Conservation (phyloP, 2,797 vertebrate genomes). For the Micromesistius poutassou region DNA sequence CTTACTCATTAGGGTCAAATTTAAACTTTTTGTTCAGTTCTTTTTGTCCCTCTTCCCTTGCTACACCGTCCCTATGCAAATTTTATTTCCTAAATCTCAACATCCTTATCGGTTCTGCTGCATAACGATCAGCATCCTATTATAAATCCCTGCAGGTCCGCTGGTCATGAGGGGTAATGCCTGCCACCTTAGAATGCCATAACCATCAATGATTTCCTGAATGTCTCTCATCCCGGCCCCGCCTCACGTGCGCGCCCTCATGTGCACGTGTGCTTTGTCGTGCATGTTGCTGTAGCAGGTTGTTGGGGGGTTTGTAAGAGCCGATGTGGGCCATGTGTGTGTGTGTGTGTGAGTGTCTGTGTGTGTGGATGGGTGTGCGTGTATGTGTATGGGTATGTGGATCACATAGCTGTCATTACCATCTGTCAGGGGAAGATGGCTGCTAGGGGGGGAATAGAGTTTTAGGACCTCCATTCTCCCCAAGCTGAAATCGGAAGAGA, state of each 20-base stretch:
- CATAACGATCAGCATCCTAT: slow-evolving; percentile 42
- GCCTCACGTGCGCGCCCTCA: not conserved
- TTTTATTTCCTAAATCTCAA: slow-evolving; percentile 44
- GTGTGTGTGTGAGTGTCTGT: slow-evolving; percentile 7
- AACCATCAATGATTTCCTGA: slow-evolving; percentile 46
- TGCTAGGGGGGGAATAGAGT: slow-evolving; percentile 31
- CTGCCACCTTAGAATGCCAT: slow-evolving; percentile 49
- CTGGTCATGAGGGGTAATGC: slow-evolving; percentile 38
- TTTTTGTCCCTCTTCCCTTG: slow-evolving; percentile 1
- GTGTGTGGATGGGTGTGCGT: not conserved
- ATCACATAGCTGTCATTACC: slow-evolving; percentile 59
- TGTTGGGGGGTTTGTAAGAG: not conserved
- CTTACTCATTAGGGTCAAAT: too few species aligned
- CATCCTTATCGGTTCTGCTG: slow-evolving; percentile 35
- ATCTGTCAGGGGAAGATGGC: slow-evolving; percentile 50
- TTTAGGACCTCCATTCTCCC: slow-evolving; percentile 43
- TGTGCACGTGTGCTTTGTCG: too few species aligned
- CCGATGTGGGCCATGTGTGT: not conserved
- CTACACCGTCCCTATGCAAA: slow-evolving; percentile 37
- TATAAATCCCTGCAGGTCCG: slow-evolving; percentile 40
- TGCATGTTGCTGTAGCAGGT: not conserved
- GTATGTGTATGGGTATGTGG: slow-evolving; percentile 39
- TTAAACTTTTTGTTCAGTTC: not conserved
- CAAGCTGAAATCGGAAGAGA: slow-evolving; percentile 25
- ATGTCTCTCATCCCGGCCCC: slow-evolving; percentile 39